Evolutionary conservation across 2,797 vertebrate species (phyloP).

Genomic region (Schizopygopsis malacanthus): DNA sequence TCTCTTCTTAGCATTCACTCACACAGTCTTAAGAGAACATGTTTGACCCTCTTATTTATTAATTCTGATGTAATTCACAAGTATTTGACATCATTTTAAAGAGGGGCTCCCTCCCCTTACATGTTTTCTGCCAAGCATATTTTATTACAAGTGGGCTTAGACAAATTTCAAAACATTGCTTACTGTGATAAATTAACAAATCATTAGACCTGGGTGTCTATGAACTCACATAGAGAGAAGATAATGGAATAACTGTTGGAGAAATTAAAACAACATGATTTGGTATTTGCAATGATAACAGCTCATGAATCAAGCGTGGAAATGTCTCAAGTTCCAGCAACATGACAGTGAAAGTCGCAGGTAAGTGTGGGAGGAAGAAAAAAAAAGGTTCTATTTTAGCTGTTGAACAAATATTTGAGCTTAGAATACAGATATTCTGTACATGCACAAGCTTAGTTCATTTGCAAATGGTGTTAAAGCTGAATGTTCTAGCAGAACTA

Average conservation of each 20-base stretch:
- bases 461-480: slow-evolving; percentile 10
- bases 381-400: slow-evolving; percentile 14
- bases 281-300: neutral
- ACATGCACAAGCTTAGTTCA: slow-evolving; percentile 5
- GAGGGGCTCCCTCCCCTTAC: slow-evolving; percentile 3
- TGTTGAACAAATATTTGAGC: slow-evolving; percentile 20
- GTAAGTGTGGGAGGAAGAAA: slow-evolving; percentile 32
- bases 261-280: slow-evolving; percentile 23
- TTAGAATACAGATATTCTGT: slow-evolving; percentile 16
- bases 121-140: slow-evolving; percentile 15
- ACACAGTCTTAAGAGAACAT: slow-evolving; percentile 39
- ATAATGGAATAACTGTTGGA: slow-evolving; percentile 9
- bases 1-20: slow-evolving; percentile 45
- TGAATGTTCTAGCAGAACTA: neutral
- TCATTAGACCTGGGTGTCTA: slow-evolving; percentile 2
- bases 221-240: neutral
- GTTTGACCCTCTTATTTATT: slow-evolving; percentile 46
- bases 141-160: slow-evolving; percentile 25
- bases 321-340: slow-evolving; percentile 26
- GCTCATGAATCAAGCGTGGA: neutral
- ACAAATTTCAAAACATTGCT: slow-evolving; percentile 6
- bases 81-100: slow-evolving; percentile 52
- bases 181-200: slow-evolving; percentile 8
- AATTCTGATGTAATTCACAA: slow-evolving; percentile 45
- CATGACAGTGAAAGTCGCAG: slow-evolving; percentile 24